These are phyloP conservation scores for Jordanella pulchra DNA, from an alignment of 2,797 vertebrate genomes.

Conservation along the genomic window DNA sequence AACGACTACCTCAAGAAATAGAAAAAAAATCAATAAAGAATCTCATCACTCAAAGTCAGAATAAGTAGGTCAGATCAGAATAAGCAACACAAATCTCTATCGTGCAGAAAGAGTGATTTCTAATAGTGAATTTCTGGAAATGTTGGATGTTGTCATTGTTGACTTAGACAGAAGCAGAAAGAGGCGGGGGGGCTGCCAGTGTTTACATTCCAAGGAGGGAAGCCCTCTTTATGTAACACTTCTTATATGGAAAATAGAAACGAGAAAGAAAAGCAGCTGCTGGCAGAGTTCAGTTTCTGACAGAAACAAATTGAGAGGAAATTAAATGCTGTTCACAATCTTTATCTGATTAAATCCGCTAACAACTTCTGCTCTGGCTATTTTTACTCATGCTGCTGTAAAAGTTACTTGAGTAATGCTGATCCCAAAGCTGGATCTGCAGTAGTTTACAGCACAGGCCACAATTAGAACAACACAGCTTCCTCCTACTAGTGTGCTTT, in stretches of 20 bases:
- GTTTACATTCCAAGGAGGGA: conserved; percentile 54
- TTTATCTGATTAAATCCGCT: conserved; percentile 24
- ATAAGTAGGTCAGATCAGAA: background rate
- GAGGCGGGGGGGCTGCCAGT: conserved; percentile 14
- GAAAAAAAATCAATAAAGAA: background rate
- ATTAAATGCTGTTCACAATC: conserved; percentile 7
- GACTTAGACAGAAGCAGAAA: conserved; percentile 14
- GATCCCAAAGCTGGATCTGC: background rate
- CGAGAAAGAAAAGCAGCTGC: conserved; percentile 51
- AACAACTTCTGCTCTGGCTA: background rate
- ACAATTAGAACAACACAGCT: background rate
- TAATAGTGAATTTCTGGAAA: background rate
- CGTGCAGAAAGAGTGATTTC: background rate
- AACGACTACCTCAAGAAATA: background rate
- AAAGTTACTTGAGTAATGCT: background rate
- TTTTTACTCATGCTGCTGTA: background rate
- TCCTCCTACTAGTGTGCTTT: background rate
- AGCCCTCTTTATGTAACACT: conserved; percentile 60
- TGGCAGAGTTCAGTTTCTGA: conserved; percentile 29
- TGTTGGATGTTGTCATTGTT: background rate
- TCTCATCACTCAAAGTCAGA: background rate
- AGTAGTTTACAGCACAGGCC: background rate
- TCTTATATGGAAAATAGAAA: conserved; percentile 46
- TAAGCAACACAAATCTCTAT: background rate
- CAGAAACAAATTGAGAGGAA: conserved; percentile 23